phyloP scores from a whole-genome alignment of 2,797 vertebrate species.

The Loris lydekkerianus region DNA sequence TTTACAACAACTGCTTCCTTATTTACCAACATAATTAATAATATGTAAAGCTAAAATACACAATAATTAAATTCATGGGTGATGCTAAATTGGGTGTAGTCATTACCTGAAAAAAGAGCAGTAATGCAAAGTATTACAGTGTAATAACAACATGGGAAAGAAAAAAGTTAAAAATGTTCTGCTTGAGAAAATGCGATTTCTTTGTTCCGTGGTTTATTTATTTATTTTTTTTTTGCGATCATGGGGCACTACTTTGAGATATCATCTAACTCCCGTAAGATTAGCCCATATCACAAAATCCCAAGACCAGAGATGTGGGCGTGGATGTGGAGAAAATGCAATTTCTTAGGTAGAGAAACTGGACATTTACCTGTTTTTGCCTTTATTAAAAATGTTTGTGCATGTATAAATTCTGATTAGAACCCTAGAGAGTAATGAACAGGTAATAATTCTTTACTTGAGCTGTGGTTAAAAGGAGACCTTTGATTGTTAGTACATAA shows the following conservation, averaged over 20 bases:
- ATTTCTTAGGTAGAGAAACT: not conserved
- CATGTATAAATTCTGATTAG: not conserved
- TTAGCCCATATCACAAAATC: too few relatives aligned
- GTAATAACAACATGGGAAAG: not conserved
- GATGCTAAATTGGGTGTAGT: not conserved
- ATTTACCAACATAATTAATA: not conserved
- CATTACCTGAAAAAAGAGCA: not conserved
- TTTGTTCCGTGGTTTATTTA: not conserved
- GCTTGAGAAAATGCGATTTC: not conserved
- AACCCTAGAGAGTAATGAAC: not conserved
- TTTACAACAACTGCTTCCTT: not conserved
- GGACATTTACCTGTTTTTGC: not conserved
- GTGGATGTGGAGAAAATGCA: not conserved
- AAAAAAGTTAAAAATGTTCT: not conserved
- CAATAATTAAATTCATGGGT: constrained; percentile 44
- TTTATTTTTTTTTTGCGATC: too few relatives aligned
- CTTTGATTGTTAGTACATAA: not conserved
- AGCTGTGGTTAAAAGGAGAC: not conserved
- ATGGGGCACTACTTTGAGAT: too few relatives aligned
- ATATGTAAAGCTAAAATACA: not conserved
- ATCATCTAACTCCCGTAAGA: too few relatives aligned
- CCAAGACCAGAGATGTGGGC: too few relatives aligned
- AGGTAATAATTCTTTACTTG: not conserved
- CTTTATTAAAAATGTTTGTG: not conserved
- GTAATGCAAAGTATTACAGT: not conserved